Base-by-base conservation (phyloP, 2,797 vertebrate genomes). In the Valencia hispanica region DNA sequence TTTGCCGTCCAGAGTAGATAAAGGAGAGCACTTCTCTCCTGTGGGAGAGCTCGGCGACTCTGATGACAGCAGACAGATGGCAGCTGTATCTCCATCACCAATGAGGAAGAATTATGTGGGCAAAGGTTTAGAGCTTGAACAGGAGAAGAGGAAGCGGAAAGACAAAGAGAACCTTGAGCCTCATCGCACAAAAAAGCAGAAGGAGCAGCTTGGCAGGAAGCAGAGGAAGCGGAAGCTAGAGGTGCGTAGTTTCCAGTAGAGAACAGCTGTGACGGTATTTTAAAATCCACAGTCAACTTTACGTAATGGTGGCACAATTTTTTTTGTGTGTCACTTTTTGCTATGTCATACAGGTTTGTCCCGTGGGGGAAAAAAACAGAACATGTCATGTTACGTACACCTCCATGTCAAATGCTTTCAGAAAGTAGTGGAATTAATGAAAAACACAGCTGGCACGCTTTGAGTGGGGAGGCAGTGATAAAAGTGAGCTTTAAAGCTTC, bases 161-260 rank as follows among this genome's bases (percentile, higher is more conserved):
- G 94, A 96, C 74, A 95, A 95, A 79, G 94, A 95, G 74, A 94
- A 95, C 51, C 73, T 93, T 9, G 94, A 95, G 61, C 70, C 92
- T n/a, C 89, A 86, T 55, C 84, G 77, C 32, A 70, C 82, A 0
- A 94, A 94, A 63, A 94, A 93, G 43, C 92, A 87, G 76, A 95
- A 95, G 81, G 94, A 95, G 57, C 91, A 84, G 20, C 91, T 85
- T 0, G 74, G 88, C 73, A 95, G 92, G 88, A 96, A 95, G 51
- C 92, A 91, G 86, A 94, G 76, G 88, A 96, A 95, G 78, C 87
- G 88, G 85, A 95, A 95, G 79, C 86, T 81, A 48, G 92, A 95
- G 95, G 95, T 96, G 70, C 1, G 88, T 70, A 3, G 20, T 63
- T 66, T 77, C 70, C 48, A 77, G 70, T 70, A 72, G 73, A 45